phyloP scores from a whole-genome alignment of 2,797 vertebrate genomes.

The Prionace glauca region DNA sequence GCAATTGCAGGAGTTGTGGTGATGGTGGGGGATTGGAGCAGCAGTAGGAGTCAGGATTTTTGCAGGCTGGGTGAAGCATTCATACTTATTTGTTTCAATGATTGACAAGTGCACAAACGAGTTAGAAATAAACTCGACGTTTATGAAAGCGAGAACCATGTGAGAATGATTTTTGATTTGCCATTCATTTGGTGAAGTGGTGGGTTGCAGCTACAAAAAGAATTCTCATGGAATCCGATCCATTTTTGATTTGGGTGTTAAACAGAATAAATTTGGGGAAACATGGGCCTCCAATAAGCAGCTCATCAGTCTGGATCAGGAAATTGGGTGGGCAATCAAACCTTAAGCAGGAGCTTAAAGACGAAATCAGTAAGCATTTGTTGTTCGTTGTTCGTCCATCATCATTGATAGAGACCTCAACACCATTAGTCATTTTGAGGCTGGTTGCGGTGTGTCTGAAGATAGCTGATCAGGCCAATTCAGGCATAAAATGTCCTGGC shows the following conservation, averaged over 20 bases:
- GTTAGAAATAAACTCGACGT: neutral
- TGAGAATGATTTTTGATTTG: neutral
- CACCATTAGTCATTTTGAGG: too few species aligned
- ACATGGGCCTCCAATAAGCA: neutral
- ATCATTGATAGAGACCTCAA: too few species aligned
- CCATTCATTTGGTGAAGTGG: neutral
- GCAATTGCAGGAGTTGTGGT: neutral
- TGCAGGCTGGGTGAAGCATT: neutral
- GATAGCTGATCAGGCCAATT: too few species aligned
- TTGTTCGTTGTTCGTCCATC: too few species aligned
- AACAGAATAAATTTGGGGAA: neutral
- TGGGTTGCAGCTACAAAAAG: neutral
- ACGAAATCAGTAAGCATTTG: neutral
- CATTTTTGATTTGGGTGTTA: neutral
- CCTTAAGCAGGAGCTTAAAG: neutral
- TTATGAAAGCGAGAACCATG: neutral
- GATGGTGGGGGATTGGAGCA: neutral
- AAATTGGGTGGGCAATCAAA: neutral
- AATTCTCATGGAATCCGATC: neutral
- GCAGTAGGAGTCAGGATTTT: neutral
- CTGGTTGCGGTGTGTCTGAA: too few species aligned
- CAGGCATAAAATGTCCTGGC: too few species aligned
- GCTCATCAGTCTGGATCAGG: neutral
- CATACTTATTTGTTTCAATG: neutral
- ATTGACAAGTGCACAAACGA: neutral